phyloP scores from a whole-genome alignment of 2,888 invertebrate genomes.

The Dasypolia templi region DNA sequence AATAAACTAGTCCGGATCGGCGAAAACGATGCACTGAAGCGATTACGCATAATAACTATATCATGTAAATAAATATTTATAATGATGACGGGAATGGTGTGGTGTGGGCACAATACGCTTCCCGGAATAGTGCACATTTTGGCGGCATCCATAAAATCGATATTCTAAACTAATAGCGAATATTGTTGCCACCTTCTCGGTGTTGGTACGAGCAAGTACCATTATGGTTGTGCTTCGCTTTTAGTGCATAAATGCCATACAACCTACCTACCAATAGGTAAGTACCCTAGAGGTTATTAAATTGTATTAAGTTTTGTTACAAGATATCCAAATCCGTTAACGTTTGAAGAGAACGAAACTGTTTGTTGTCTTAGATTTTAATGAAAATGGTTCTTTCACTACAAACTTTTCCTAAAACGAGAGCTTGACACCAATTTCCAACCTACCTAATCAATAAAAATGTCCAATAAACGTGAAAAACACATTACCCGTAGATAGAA shows the following conservation, averaged over 20 bases:
- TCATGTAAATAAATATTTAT: conserved; percentile 52
- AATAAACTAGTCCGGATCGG: conserved; percentile 61
- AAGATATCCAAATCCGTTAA: neutral
- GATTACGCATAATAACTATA: conserved; percentile 55
- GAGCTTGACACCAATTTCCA: conserved; percentile 11
- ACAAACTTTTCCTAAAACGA: conserved; percentile 3
- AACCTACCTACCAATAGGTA: neutral
- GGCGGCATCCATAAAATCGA: conserved; percentile 51
- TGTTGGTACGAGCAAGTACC: conserved; percentile 51
- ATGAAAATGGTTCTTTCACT: conserved; percentile 3
- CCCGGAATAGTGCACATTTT: conserved; percentile 38
- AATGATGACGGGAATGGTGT: conserved; percentile 32
- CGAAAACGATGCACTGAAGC: conserved; percentile 62
- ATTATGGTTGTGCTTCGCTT: conserved; percentile 24
- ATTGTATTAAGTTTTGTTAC: neutral
- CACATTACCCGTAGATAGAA: conserved; percentile 69
- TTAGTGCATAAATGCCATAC: too few relatives aligned
- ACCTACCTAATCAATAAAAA: conserved; percentile 65
- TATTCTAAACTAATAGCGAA: conserved; percentile 42
- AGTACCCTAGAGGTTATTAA: neutral
- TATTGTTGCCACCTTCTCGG: conserved; percentile 53
- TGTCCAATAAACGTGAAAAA: conserved; percentile 74
- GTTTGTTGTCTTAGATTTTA: neutral
- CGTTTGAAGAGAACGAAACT: neutral
- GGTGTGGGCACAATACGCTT: conserved; percentile 42